Evolutionary conservation across 1,140 invertebrate genomes (phyloP), one percentile per base, ranked within the genome.

Genomic region (Vollenhovia emeryi): DNA sequence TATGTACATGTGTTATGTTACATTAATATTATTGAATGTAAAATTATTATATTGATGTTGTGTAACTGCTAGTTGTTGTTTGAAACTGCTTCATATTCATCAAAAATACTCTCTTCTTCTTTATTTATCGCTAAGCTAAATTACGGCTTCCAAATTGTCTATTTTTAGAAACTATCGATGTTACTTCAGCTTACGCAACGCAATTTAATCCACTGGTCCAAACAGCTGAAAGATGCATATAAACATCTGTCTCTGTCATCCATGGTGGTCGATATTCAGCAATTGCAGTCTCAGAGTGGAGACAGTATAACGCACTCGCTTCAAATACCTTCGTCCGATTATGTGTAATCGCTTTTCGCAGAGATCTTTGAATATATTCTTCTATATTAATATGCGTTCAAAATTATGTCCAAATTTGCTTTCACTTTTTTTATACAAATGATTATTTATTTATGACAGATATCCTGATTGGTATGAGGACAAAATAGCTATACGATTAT

Each of bases 381-480:
- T 78, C 7, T 57, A 57, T 76, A 45, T 33, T 4, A 33, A 62
- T 48, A 24, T 59, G 13, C 18, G 5, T 62, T 62, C 2, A 48
- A 78, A 27, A 62, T 62, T 13, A 11, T 79, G 59, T 21, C 21
- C 24, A 21, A 30, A 62, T 6, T 1, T 45, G 7, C 3, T 27
- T 50, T 73, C 27, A 15, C 0, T 24, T 84, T 52, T 50, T 62
- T 69, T 40, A 13, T 62, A 27, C n/a, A 40, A 69, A 66, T 45
- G 1, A 52, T 80, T 21, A 68, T 30, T 82, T 50, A 82, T 86
- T 52, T 78, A 30, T 79, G 87, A 3, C 82, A 95, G 94, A 55
- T 95, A 95, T 88, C 95, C 95, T 24, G 85, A 86, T 45, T 96
- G 95, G 95, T 95, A 95, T 30, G 90, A 90, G 1, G 94, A 94